phyloP scores from a whole-genome alignment of 2,888 invertebrate genomes.

The Aphodius granarius region DNA sequence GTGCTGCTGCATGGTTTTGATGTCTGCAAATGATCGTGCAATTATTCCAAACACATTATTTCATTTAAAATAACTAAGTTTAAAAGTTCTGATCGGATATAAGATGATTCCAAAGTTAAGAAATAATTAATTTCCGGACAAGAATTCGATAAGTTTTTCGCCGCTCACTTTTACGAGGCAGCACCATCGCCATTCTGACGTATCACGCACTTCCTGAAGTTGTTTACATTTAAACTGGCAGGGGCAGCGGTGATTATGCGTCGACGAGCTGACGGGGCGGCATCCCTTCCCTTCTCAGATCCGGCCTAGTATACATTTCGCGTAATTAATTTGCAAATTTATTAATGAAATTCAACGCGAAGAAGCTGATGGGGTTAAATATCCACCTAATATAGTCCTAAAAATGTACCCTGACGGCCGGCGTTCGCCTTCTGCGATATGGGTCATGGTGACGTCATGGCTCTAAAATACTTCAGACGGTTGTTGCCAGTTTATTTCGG shows the following conservation, averaged over 20 bases:
- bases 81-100: too few relatives aligned
- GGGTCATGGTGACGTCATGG: conserved; percentile 11
- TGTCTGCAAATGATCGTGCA: not conserved
- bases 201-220: not conserved
- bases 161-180: not conserved
- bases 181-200: not conserved
- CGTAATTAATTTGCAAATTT: conserved; percentile 10
- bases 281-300: not conserved
- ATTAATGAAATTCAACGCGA: conserved; percentile 15
- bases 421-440: conserved; percentile 11
- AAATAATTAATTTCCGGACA: not conserved
- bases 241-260: not conserved
- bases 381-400: conserved; percentile 4
- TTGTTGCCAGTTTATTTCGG: conserved; percentile 15
- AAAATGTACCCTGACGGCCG: conserved; percentile 14
- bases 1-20: not conserved
- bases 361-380: conserved; percentile 8
- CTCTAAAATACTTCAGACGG: conserved; percentile 16
- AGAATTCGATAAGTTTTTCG: not conserved
- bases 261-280: not conserved
- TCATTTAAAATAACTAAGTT: too few relatives aligned
- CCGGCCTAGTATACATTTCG: not conserved
- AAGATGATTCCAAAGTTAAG: too few relatives aligned
- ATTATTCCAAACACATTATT: too few relatives aligned
- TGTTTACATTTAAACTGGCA: not conserved